phyloP scores from a whole-genome alignment of 2,113 vertebrate genomes.

The Percina caprodes region DNA sequence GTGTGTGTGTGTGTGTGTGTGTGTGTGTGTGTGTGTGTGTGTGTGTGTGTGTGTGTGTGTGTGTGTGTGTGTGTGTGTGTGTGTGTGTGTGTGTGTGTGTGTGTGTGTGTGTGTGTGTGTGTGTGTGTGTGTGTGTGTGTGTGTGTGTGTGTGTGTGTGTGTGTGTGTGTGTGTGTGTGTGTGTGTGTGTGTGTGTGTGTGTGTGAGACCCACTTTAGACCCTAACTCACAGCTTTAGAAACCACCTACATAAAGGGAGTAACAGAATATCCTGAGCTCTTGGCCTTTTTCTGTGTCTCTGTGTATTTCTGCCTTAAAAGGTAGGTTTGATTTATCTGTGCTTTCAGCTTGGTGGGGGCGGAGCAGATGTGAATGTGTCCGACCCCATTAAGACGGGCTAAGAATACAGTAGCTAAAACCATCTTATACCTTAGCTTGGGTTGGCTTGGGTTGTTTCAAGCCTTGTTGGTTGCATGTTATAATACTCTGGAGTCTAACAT shows the following conservation, averaged over 20 bases:
- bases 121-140: too few relatives aligned
- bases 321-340: constrained; percentile 69
- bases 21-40: too few relatives aligned
- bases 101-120: too few relatives aligned
- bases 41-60: too few relatives aligned
- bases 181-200: too few relatives aligned
- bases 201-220: constrained; percentile 36
- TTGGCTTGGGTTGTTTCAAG: constrained; percentile 34
- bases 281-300: constrained; percentile 23
- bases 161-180: too few relatives aligned
- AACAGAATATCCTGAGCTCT: constrained; percentile 17
- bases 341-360: constrained; percentile 52
- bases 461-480: constrained; percentile 17
- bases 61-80: too few relatives aligned
- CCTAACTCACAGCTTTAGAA: constrained; percentile 29
- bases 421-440: constrained; percentile 43
- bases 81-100: too few relatives aligned
- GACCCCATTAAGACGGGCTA: constrained; percentile 55
- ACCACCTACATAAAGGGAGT: constrained; percentile 18
- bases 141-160: too few relatives aligned
- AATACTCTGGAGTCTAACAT: constrained; percentile 19
- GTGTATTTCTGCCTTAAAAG: constrained; percentile 69
- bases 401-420: constrained; percentile 61
- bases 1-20: too few relatives aligned
- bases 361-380: constrained; percentile 66